A percentile compares a stretch with the other conserved stretches of the same genome.
Conservation (phyloP, 1,140 invertebrate species). For the Zaprionus nigranus region DNA sequence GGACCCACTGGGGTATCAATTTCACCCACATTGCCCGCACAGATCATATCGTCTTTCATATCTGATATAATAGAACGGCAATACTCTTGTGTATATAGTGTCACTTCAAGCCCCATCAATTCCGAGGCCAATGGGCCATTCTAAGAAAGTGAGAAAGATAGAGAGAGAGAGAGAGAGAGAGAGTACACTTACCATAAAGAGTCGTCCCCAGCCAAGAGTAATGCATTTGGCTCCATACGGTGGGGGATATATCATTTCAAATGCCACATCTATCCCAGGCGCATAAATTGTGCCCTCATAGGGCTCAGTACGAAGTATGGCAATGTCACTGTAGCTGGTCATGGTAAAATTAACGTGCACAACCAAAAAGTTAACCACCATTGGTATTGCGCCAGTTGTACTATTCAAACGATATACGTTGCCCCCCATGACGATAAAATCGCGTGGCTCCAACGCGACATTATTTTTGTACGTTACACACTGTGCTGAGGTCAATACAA, state of each 20-base stretch:
- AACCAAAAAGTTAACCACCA: slow-evolving; percentile 24
- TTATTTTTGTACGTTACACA: slow-evolving; percentile 39
- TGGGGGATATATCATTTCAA: slow-evolving; percentile 12
- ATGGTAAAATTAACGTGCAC: slow-evolving; percentile 43
- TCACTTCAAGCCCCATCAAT: slow-evolving; percentile 13
- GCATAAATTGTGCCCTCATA: background rate
- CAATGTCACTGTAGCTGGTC: slow-evolving; percentile 50
- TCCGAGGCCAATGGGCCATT: slow-evolving; percentile 37
- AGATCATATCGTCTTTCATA: slow-evolving; percentile 49
- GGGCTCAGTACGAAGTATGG: slow-evolving; percentile 23
- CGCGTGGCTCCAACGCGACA: slow-evolving; percentile 21
- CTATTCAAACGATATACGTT: slow-evolving; percentile 17
- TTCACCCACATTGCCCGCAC: slow-evolving; percentile 45
- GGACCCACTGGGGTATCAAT: slow-evolving; percentile 35
- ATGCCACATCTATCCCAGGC: background rate
- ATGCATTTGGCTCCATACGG: slow-evolving; percentile 38
- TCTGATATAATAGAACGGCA: slow-evolving; percentile 1
- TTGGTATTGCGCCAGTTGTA: accelerated
- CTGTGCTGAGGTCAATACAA: slow-evolving; percentile 50
- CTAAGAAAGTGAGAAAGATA: slow-evolving; percentile 6
- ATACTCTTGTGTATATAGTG: background rate
- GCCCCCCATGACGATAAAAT: slow-evolving; percentile 41
- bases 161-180: background rate
- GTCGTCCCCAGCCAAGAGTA: slow-evolving; percentile 54
- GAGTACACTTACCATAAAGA: slow-evolving; percentile 23